Conservation (phyloP, 2,113 vertebrate species). For the Carassius gibelio region DNA sequence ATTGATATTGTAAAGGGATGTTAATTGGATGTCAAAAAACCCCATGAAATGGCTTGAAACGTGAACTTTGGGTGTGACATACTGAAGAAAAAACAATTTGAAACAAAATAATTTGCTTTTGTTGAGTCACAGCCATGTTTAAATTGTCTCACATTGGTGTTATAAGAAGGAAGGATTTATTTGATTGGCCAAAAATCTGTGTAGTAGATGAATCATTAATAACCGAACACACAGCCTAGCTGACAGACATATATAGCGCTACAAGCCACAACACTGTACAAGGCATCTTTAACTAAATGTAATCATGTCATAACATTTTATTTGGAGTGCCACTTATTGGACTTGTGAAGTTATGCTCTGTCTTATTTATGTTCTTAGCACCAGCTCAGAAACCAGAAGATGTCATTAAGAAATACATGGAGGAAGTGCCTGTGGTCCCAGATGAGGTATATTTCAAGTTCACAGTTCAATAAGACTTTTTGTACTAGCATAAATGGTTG, state of each 20-base stretch:
- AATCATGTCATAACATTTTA: not conserved
- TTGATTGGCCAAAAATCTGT: not conserved
- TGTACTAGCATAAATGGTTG: not conserved
- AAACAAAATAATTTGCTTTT: too few species aligned
- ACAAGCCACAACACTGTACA: not conserved
- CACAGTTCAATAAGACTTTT: not conserved
- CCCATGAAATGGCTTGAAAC: not conserved
- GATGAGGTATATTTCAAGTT: conserved; percentile 68
- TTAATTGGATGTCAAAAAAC: not conserved
- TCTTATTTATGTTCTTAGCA: conserved; percentile 54
- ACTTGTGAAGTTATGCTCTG: not conserved
- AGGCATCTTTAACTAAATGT: not conserved
- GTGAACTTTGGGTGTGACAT: too few species aligned
- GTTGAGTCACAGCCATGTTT: too few species aligned
- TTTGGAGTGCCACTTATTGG: not conserved
- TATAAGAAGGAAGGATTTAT: not conserved
- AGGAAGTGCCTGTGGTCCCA: conserved; percentile 66
- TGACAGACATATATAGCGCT: not conserved
- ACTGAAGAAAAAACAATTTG: too few species aligned
- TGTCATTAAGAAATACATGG: conserved; percentile 80
- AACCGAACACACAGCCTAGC: not conserved
- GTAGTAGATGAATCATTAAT: not conserved
- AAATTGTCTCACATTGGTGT: not conserved
- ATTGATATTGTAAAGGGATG: not conserved
- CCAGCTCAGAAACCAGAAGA: conserved; percentile 71